Evolutionary conservation across 2,797 vertebrate genomes (phyloP).

Genomic region (Dipus sagitta): DNA sequence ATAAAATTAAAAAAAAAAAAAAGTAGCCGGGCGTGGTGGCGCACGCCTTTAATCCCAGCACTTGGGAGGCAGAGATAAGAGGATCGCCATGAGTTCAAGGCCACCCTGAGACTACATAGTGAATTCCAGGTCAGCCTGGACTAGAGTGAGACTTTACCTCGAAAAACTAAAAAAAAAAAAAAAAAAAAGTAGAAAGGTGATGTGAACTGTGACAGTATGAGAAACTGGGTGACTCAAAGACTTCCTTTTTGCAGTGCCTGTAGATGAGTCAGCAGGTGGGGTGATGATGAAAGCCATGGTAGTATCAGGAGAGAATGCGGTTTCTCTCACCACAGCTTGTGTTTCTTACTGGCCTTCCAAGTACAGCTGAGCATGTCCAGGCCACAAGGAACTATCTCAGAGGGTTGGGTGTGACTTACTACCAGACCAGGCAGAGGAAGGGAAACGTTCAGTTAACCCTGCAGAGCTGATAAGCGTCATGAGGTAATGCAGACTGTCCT

Average conservation of each 20-base stretch:
- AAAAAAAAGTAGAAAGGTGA: not conserved
- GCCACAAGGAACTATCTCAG: not conserved
- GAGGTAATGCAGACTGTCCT: not conserved
- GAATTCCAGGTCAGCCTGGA: too few relatives aligned
- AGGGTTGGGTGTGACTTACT: not conserved
- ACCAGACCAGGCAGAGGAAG: not conserved
- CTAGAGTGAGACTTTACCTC: too few relatives aligned
- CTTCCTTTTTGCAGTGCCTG: not conserved
- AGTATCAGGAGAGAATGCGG: not conserved
- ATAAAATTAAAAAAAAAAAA: not conserved
- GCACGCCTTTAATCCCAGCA: too few relatives aligned
- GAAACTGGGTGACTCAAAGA: conserved; percentile 19
- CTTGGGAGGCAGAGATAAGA: too few relatives aligned
- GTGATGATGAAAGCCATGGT: not conserved
- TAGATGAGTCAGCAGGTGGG: not conserved
- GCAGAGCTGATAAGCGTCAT: accelerated
- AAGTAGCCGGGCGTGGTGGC: too few relatives aligned
- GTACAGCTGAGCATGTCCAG: not conserved
- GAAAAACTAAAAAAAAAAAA: too few relatives aligned
- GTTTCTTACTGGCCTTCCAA: not conserved
- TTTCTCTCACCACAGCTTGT: not conserved
- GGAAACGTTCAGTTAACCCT: not conserved
- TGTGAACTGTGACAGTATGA: not conserved
- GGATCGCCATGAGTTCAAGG: too few relatives aligned
- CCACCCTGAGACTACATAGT: too few relatives aligned